These are phyloP conservation scores for Yponomeuta evonymella DNA, from an alignment of 2,888 invertebrate species.

Conservation along the genomic window DNA sequence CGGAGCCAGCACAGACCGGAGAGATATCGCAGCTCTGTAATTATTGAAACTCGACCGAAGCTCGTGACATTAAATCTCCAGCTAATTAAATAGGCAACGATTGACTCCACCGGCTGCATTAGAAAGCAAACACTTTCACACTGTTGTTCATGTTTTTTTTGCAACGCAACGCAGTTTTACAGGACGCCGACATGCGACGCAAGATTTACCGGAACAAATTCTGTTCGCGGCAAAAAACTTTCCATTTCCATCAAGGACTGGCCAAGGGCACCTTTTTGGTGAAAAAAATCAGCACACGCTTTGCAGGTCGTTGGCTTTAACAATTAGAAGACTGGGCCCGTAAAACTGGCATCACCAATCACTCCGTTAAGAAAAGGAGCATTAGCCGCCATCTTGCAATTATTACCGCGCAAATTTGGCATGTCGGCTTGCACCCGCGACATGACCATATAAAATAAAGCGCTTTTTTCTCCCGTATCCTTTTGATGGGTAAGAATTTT, in stretches of 20 bases:
- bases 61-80: constrained; percentile 22
- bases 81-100: constrained; percentile 27
- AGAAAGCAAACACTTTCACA: constrained; percentile 16
- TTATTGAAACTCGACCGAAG: constrained; percentile 29
- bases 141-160: not conserved
- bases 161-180: not conserved
- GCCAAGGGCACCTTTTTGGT: constrained; percentile 24
- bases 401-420: constrained; percentile 33
- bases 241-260: constrained; percentile 45
- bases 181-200: constrained; percentile 18
- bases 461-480: constrained; percentile 27
- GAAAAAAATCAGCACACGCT: constrained; percentile 31
- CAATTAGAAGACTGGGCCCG: constrained; percentile 44
- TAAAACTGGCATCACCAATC: constrained; percentile 38
- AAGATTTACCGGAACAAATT: constrained; percentile 6
- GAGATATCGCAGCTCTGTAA: constrained; percentile 27
- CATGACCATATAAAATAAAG: constrained; percentile 29
- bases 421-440: constrained; percentile 20
- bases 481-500: constrained; percentile 40
- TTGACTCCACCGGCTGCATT: constrained; percentile 16
- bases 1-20: constrained; percentile 30
- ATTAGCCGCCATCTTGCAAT: constrained; percentile 43
- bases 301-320: constrained; percentile 43
- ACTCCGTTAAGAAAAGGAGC: constrained; percentile 38
- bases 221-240: constrained; percentile 29